Conservation (phyloP, 2,888 invertebrate genomes). For the Cryptus armator region DNA sequence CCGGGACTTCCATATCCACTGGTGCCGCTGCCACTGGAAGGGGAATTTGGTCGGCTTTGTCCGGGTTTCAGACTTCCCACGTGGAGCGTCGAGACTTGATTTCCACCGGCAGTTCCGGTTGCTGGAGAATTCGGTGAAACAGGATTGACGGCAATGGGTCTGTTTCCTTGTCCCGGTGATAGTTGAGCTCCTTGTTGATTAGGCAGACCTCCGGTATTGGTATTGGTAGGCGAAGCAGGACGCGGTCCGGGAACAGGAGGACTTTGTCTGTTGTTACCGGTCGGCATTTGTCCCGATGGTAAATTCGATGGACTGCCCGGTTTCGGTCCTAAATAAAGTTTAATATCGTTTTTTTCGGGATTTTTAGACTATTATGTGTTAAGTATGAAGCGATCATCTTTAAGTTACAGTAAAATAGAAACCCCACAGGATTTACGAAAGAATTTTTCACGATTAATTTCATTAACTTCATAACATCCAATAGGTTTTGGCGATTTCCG, state of each 20-base stretch:
- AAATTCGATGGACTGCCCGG: constrained; percentile 29
- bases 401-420: too few species aligned
- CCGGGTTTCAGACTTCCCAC: constrained; percentile 70
- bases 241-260: constrained; percentile 62
- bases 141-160: constrained; percentile 24
- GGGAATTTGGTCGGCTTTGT: constrained; percentile 50
- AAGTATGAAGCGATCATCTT: too few species aligned
- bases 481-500: too few species aligned
- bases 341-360: neutral
- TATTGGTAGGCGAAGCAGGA: constrained; percentile 52
- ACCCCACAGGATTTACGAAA: too few species aligned
- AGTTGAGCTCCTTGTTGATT: constrained; percentile 39
- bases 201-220: neutral
- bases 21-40: constrained; percentile 24
- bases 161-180: constrained; percentile 43
- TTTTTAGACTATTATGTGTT: too few species aligned
- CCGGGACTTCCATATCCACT: constrained; percentile 63
- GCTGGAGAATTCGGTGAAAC: constrained; percentile 36
- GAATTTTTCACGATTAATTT: too few species aligned
- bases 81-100: constrained; percentile 69
- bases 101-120: constrained; percentile 54
- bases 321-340: constrained; percentile 4
- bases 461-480: too few species aligned
- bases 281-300: constrained; percentile 43
- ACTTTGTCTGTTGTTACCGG: constrained; percentile 43